Base-by-base conservation (phyloP, 37 sponge, comb jelly and placozoan genomes). In the Petrosia ficiformis region DNA sequence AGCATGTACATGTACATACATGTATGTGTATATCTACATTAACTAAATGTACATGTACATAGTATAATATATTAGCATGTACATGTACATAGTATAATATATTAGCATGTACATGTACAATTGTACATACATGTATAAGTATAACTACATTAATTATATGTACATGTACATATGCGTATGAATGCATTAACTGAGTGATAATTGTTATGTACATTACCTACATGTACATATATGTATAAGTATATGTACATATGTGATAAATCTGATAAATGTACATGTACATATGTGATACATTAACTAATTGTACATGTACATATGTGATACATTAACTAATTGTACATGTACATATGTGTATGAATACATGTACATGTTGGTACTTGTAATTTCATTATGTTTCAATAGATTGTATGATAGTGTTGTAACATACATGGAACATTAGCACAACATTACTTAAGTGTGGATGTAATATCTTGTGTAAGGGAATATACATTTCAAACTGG, bases 11-110 rank as follows among this genome's bases (percentile, higher is more conserved):
- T 75, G 63, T 75, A 59, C 57, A 38, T 75, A 63, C 59, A 38
- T 75, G 76, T 75, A 38, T 58, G 59, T 56, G 76, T 75, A 59
- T 58, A 41, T 75, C 63, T 70, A n/a, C 14, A 34, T 25, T 6
- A 40, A 34, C 37, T n/a, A n/a, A 24, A 6, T 70, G 72, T 70
- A 40, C 44, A 40, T 70, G 40, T 70, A 40, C 44, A 40, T 35
- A 11, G 14, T 28, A 21, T 19, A 25, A n/a, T 33, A 19, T 70
- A 35, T 35, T 25, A 35, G 44, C 31, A 41, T 6, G 41, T 71
- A 43, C 3, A 4, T 3, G 2, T 38, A 3, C 41, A 38, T 71
- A 24, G 39, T 32, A 57, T 22, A 28, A 4, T 58, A 14, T 57
- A 34, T 25, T 73, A 58, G 14, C 54, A 19, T n/a, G n/a, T n/a